Conservation (phyloP, 2,113 vertebrate genomes). For the Prionailurus bengalensis region DNA sequence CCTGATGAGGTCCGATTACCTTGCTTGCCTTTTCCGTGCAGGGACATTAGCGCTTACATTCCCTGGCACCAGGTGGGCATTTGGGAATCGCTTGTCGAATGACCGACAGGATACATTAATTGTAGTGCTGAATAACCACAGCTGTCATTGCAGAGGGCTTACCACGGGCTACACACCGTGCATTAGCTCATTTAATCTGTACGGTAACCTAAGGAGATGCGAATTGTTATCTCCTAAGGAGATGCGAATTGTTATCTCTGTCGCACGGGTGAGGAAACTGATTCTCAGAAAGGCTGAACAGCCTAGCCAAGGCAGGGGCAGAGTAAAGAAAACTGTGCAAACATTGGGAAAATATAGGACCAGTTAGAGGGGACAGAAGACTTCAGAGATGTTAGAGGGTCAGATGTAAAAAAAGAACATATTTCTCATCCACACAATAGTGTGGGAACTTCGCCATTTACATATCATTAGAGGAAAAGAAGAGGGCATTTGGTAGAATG, state of each 20-base stretch:
- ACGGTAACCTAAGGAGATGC: neutral
- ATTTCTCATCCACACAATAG: neutral
- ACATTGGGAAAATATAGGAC: neutral
- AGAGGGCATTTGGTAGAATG: neutral
- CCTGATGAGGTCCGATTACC: slow-evolving; percentile 46
- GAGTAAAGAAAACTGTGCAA: neutral
- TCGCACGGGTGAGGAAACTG: neutral
- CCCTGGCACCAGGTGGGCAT: slow-evolving; percentile 11
- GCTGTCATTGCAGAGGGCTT: neutral
- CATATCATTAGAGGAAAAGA: neutral
- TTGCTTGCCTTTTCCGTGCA: neutral
- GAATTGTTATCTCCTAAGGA: neutral
- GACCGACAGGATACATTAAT: neutral
- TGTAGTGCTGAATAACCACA: neutral
- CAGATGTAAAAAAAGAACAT: neutral
- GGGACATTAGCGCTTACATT: neutral
- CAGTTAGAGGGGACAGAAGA: neutral
- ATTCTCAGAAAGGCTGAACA: neutral
- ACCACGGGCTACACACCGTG: neutral
- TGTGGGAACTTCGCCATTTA: neutral
- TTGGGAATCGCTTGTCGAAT: neutral
- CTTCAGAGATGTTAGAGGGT: neutral
- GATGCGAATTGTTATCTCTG: neutral
- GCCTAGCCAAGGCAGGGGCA: neutral
- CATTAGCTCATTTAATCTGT: neutral